Conservation (phyloP, 2,113 vertebrate genomes). For the Ictalurus furcatus region DNA sequence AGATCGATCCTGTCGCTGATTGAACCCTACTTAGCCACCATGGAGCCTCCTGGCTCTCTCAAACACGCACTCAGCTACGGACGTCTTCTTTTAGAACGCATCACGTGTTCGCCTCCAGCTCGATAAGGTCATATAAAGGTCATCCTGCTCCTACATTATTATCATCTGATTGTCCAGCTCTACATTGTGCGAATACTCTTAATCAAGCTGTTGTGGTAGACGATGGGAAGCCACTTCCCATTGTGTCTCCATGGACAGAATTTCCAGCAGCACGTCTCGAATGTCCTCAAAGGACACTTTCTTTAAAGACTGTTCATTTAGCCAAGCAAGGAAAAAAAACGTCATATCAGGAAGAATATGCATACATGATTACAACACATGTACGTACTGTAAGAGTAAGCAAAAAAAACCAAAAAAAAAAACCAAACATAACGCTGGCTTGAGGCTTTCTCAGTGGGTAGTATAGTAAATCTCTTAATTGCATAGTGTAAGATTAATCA, state of each 20-base stretch:
- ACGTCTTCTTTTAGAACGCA: constrained; percentile 6
- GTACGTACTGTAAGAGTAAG: not conserved
- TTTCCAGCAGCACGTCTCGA: not conserved
- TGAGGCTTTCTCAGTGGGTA: constrained; percentile 58
- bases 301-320: not conserved
- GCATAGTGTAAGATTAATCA: constrained; percentile 71
- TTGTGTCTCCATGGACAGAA: not conserved
- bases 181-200: not conserved
- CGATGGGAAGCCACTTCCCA: not conserved
- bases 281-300: not conserved
- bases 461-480: constrained; percentile 63
- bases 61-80: constrained; percentile 5
- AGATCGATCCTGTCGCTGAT: constrained; percentile 16
- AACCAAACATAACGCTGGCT: constrained; percentile 49
- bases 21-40: constrained; percentile 24
- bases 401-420: not conserved
- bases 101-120: not conserved
- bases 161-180: constrained; percentile 18
- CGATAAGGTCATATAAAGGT: constrained; percentile 17
- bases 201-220: not conserved
- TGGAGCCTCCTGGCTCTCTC: constrained; percentile 12
- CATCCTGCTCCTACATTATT: not conserved
- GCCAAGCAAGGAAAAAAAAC: constrained; percentile 17
- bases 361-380: constrained; percentile 1
- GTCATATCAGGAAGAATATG: not conserved